Percentiles rank a stretch among this genome's conserved stretches.
Evolutionary conservation across 2,113 vertebrate species (phyloP).

Genomic region (Asarcornis scutulata): DNA sequence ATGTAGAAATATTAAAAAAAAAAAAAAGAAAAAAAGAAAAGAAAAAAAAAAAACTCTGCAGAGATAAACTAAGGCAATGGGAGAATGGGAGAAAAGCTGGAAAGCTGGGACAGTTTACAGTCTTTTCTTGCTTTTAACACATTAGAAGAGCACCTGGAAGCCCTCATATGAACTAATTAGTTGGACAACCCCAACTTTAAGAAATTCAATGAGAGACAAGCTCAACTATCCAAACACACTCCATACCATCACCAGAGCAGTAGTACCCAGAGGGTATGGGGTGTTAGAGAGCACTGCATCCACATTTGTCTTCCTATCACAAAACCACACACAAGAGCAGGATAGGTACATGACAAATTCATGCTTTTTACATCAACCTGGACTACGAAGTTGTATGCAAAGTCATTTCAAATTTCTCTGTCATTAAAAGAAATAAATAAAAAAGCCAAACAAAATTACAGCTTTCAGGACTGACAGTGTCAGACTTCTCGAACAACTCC

Average conservation of each 20-base stretch:
- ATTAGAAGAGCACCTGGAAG: background rate
- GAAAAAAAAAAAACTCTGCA: background rate
- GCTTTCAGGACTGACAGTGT: background rate
- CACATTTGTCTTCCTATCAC: background rate
- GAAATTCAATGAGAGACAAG: background rate
- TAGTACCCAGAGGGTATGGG: background rate
- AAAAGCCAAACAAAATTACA: background rate
- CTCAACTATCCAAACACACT: background rate
- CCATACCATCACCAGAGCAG: fast-evolving
- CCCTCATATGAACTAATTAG: background rate
- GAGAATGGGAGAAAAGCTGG: background rate
- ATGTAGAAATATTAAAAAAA: background rate
- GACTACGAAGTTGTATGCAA: background rate
- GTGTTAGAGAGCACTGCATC: background rate
- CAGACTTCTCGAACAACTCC: background rate
- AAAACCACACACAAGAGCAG: background rate
- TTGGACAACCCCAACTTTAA: background rate
- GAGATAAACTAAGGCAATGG: background rate
- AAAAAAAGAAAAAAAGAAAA: background rate
- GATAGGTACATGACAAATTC: background rate
- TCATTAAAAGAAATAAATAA: background rate
- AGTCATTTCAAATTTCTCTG: background rate
- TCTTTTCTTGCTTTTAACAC: background rate
- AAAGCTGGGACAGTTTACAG: background rate
- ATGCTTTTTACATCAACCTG: background rate